Conservation (phyloP, 2,113 vertebrate species). For the Nanorana parkeri region DNA sequence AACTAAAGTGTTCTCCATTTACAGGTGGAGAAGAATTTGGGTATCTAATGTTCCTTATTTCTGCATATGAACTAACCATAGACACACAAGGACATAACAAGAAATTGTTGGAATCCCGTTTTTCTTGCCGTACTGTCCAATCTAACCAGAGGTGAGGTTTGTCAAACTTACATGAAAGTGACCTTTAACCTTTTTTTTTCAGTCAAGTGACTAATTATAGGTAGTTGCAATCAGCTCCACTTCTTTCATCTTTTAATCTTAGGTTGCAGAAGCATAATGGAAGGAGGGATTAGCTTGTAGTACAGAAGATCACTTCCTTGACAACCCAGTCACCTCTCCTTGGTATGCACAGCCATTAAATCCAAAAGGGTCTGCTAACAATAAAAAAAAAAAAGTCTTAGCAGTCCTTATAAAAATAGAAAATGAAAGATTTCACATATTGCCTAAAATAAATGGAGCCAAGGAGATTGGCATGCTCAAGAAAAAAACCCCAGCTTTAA, state of each 20-base stretch:
- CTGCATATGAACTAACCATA: no score
- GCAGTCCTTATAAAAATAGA: no score
- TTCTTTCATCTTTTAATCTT: constrained; percentile 21
- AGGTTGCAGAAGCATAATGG: not conserved
- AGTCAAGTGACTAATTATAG: constrained; percentile 4
- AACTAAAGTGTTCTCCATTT: not conserved
- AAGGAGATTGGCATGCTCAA: no score
- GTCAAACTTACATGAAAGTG: not conserved
- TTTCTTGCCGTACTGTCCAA: not conserved
- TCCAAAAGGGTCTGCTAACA: no score
- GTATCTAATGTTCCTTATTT: no score
- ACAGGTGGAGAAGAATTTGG: no score
- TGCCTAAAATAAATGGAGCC: no score
- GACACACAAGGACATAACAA: no score
- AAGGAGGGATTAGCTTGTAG: not conserved
- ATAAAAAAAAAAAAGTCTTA: no score
- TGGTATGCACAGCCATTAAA: not conserved
- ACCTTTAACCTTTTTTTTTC: not conserved
- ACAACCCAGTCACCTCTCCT: not conserved
- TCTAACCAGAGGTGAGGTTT: not conserved
- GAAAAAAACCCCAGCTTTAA: no score
- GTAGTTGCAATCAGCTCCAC: not conserved
- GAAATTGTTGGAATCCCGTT: not conserved
- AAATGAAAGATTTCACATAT: no score
- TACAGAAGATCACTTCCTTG: not conserved